Percentiles rank a stretch among this genome's conserved stretches.
phyloP scores from a whole-genome alignment of 64 coral and sea anemone species.

The Pocillopora damicornis region DNA sequence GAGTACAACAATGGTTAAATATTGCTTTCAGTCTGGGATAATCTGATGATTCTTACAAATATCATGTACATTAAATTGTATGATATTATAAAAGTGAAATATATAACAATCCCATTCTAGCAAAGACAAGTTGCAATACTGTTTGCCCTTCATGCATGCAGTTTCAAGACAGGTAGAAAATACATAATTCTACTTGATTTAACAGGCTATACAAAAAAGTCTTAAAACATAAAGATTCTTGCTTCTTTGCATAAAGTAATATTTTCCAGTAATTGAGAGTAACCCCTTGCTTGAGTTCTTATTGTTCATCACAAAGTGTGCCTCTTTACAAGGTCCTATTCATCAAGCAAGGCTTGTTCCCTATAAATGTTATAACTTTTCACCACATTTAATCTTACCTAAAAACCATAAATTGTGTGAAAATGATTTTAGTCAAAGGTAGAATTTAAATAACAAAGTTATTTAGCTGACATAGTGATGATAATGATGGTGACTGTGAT shows the following conservation, averaged over 20 bases:
- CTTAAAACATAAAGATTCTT: neutral
- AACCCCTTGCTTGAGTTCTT: no score
- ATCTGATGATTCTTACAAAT: neutral
- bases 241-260: no score
- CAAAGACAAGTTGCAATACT: neutral
- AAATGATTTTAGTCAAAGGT: no score
- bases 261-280: no score
- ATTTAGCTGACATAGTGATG: constrained; percentile 80
- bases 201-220: neutral
- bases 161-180: neutral
- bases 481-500: constrained; percentile 91
- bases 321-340: no score
- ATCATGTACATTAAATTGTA: neutral
- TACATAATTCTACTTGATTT: neutral
- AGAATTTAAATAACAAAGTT: neutral
- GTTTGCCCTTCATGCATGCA: neutral
- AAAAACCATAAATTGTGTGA: no score
- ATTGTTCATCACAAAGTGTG: no score
- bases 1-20: neutral
- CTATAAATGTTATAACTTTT: no score
- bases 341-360: no score
- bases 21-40: neutral
- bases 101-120: neutral
- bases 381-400: no score
- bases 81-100: neutral